Conservation (phyloP, 2,113 vertebrate species). For the Thermophis baileyi region DNA sequence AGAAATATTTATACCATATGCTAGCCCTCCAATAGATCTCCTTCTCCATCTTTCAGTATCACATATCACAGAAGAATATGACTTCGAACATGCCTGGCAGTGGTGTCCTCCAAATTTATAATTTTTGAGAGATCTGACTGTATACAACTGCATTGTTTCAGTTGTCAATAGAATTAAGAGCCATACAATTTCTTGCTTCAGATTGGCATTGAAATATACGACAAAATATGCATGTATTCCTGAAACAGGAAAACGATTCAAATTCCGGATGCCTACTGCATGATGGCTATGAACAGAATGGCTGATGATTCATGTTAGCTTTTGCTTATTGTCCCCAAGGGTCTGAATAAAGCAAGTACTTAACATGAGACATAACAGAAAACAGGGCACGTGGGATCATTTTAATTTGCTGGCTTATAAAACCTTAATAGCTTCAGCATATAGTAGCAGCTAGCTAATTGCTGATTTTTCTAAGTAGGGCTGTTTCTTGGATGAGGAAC, state of each 20-base stretch:
- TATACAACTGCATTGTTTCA: constrained; percentile 22
- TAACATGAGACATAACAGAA: not conserved
- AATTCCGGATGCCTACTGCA: not conserved
- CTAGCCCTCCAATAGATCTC: not conserved
- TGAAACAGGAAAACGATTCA: not conserved
- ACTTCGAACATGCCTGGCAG: not conserved
- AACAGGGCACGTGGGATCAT: not conserved
- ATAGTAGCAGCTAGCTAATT: not conserved
- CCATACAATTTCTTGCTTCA: not conserved
- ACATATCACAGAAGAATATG: constrained; percentile 9
- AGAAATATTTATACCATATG: not conserved
- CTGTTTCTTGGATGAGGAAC: not conserved
- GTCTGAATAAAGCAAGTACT: not conserved
- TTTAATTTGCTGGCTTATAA: not conserved
- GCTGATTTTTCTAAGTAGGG: not conserved
- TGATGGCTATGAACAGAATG: not conserved
- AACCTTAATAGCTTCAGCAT: not conserved
- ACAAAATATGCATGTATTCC: not conserved
- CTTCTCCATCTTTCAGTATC: not conserved
- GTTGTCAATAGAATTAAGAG: not conserved
- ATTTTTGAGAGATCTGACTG: constrained; percentile 16
- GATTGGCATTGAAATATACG: not conserved
- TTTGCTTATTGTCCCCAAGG: not conserved
- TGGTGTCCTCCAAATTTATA: not conserved
- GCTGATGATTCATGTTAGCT: not conserved